phyloP scores from a whole-genome alignment of 2,797 vertebrate species.

The Iguana delicatissima region DNA sequence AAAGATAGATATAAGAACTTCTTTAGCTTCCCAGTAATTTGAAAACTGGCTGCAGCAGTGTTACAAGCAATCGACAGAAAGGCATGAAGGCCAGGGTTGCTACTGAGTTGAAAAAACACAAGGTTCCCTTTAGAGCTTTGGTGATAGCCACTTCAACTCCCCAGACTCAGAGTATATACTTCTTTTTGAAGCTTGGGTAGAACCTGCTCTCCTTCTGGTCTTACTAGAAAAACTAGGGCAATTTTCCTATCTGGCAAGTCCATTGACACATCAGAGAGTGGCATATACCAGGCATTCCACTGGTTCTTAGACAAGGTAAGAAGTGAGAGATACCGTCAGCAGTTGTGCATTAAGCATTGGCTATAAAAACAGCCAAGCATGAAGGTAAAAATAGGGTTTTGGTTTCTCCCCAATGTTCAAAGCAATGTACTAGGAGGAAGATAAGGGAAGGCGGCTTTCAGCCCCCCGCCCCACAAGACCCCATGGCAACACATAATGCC shows the following conservation, averaged over 20 bases:
- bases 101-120: too few species aligned
- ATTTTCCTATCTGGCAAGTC: constrained; percentile 56
- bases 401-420: not conserved
- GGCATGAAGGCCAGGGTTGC: too few species aligned
- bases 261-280: constrained; percentile 17
- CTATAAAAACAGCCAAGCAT: not conserved
- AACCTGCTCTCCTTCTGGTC: not conserved
- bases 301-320: constrained; percentile 8
- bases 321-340: not conserved
- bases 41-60: not conserved
- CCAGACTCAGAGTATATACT: not conserved
- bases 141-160: not conserved
- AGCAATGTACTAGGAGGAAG: not conserved
- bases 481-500: rapidly evolving
- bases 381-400: not conserved
- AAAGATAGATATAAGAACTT: too few species aligned
- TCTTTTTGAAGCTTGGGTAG: not conserved
- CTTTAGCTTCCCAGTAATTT: not conserved
- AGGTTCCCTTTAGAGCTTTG: not conserved
- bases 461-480: rapidly evolving
- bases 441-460: not conserved
- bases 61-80: not conserved
- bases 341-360: not conserved
- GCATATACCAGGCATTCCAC: not conserved
- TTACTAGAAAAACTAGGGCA: constrained; percentile 38